Evolutionary conservation across 2,797 vertebrate genomes (phyloP).

Genomic region (Oreochromis grahami): DNA sequence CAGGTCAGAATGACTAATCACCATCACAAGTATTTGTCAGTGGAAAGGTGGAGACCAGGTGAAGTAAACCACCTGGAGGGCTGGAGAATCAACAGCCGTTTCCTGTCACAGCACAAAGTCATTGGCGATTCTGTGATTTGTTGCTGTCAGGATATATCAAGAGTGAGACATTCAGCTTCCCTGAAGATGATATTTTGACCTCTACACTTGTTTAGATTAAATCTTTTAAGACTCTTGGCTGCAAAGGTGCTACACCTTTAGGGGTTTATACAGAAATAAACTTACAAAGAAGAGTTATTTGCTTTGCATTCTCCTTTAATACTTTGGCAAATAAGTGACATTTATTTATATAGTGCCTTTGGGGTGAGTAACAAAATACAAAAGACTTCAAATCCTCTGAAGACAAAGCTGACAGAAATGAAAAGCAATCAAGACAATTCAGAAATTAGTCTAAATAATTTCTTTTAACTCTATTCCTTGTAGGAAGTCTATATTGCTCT

Average conservation of each 20-base stretch:
- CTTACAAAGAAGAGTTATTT: background rate
- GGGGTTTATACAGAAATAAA: background rate
- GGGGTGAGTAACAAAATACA: background rate
- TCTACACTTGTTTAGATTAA: background rate
- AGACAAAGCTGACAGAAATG: background rate
- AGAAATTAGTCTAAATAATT: background rate
- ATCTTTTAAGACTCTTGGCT: background rate
- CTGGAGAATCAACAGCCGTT: conserved; percentile 30
- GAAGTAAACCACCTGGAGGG: conserved; percentile 12
- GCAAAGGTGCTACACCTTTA: background rate
- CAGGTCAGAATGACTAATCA: conserved; percentile 10
- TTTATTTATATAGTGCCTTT: background rate
- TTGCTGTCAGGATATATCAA: conserved; percentile 5
- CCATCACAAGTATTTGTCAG: background rate
- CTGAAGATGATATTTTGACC: background rate
- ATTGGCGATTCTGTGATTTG: background rate
- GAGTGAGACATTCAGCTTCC: background rate
- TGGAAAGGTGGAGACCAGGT: conserved; percentile 7
- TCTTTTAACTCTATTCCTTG: background rate
- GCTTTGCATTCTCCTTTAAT: background rate
- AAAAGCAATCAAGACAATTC: background rate
- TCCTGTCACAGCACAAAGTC: background rate
- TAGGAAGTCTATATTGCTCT: background rate
- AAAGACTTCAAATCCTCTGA: background rate
- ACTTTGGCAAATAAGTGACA: background rate